phyloP scores from a whole-genome alignment of 2,888 invertebrate species.

The Aphidius colemani region DNA sequence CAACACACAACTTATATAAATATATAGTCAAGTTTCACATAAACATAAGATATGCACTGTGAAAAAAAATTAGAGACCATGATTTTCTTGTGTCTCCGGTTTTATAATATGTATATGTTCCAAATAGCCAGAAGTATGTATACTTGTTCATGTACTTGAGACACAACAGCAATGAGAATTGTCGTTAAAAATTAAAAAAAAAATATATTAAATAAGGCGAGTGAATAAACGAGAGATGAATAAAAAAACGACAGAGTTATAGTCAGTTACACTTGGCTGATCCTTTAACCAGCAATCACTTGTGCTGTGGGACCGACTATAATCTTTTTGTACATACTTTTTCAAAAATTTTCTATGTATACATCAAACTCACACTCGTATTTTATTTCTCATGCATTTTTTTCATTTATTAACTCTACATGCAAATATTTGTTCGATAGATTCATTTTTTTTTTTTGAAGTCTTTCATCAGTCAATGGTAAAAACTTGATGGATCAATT shows the following conservation, averaged over 20 bases:
- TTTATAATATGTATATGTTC: constrained; percentile 10
- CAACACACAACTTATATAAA: constrained; percentile 51
- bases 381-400: too few species aligned
- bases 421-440: too few species aligned
- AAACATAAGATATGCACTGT: constrained; percentile 45
- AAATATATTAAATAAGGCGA: constrained; percentile 6
- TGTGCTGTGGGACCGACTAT: constrained; percentile 51
- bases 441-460: too few species aligned
- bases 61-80: constrained; percentile 56
- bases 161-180: constrained; percentile 3
- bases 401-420: too few species aligned
- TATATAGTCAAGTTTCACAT: constrained; percentile 45
- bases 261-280: constrained; percentile 55
- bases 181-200: not conserved
- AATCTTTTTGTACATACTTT: constrained; percentile 35
- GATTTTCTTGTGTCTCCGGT: constrained; percentile 43
- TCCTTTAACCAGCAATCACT: constrained; percentile 57
- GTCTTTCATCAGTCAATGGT: too few species aligned
- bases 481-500: too few species aligned
- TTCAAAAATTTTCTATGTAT: constrained; percentile 4
- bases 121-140: constrained; percentile 6
- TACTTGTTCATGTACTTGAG: not conserved
- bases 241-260: constrained; percentile 40
- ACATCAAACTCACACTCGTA: too few species aligned
- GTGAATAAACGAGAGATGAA: constrained; percentile 7